Evolutionary conservation across 2,888 invertebrate species (phyloP).

Genomic region (Chorisops tibialis): DNA sequence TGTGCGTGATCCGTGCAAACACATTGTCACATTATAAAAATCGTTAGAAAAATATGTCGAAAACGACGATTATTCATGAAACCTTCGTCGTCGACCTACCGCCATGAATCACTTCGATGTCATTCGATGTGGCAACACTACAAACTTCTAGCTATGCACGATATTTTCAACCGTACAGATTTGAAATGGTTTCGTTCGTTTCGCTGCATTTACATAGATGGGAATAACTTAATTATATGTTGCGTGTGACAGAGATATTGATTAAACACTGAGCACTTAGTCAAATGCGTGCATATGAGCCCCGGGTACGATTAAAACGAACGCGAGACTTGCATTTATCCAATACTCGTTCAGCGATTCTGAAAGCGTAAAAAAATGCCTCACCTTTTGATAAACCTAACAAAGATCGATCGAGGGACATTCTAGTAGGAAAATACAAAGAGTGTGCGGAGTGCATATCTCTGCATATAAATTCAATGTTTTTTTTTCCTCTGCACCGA

Average conservation of each 20-base stretch:
- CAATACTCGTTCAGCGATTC: neutral
- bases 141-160: slow-evolving; percentile 2
- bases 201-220: slow-evolving; percentile 29
- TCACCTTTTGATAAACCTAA: neutral
- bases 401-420: neutral
- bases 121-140: slow-evolving; percentile 6
- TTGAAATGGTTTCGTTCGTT: slow-evolving; percentile 2
- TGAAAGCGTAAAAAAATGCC: neutral
- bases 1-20: slow-evolving; percentile 22
- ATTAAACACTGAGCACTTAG: slow-evolving; percentile 41
- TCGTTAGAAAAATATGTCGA: slow-evolving; percentile 7
- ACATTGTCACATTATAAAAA: slow-evolving; percentile 24
- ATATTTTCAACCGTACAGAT: slow-evolving; percentile 15
- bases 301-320: slow-evolving; percentile 9
- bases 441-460: neutral
- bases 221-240: slow-evolving; percentile 40
- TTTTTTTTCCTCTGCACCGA: neutral
- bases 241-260: slow-evolving; percentile 40
- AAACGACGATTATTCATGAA: slow-evolving; percentile 17
- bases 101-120: slow-evolving; percentile 19
- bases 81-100: neutral
- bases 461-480: slow-evolving; percentile 9
- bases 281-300: slow-evolving; percentile 39
- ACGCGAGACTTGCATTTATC: too few species aligned
- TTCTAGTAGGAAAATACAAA: neutral